Evolutionary conservation across 2,113 vertebrate species (phyloP), one percentile per base, ranked within the genome.

Genomic region (Deroptyus accipitrinus): DNA sequence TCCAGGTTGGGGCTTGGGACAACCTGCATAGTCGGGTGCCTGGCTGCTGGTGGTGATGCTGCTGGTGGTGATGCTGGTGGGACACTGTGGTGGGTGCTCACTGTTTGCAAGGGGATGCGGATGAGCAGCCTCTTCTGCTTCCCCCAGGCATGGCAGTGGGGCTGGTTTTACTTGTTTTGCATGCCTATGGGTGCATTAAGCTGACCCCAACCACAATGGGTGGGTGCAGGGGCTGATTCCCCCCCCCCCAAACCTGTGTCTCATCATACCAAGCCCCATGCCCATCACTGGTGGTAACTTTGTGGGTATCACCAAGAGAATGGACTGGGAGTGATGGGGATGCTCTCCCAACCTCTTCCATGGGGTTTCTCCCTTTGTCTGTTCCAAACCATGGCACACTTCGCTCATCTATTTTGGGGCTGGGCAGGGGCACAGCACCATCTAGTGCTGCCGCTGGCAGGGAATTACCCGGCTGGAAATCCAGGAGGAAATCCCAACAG

Each of bases 11-110:
- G n/a, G 28, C 6, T 22, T 3, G 10, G 48, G 59, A 88, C 13
- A 44, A 48, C 17, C 30, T 1, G 2, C 39, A 23, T 4, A 13
- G 16, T 10, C 2, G 22, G 46, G 13, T 44, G 75, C n/a, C 15
- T 1, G 5, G 35, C 39, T 73, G 19, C 44, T 24, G 73, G 24
- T 57, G 24, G 19, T 7, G 57, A 33, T 24, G 64, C 10, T 31
- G 52, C 9, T 15, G 5, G 28, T 6, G n/a, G 5, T 13, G 57
- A 35, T 28, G 69, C 42, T 39, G 55, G 31, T 22, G 27, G 73
- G 66, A 30, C 18, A 1, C 10, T 0, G 0, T 0, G 2, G 18
- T 31, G 28, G 55, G 25, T 9, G 11, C 46, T 15, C 3, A 0
- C 23, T 11, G 6, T 22, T 75, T 19, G 7, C 44, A 10, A 27